A percentile compares a stretch with the other conserved stretches of the same genome.
Evolutionary conservation across 2,113 vertebrate species (phyloP).

Genomic region (Erpornis zantholeuca): DNA sequence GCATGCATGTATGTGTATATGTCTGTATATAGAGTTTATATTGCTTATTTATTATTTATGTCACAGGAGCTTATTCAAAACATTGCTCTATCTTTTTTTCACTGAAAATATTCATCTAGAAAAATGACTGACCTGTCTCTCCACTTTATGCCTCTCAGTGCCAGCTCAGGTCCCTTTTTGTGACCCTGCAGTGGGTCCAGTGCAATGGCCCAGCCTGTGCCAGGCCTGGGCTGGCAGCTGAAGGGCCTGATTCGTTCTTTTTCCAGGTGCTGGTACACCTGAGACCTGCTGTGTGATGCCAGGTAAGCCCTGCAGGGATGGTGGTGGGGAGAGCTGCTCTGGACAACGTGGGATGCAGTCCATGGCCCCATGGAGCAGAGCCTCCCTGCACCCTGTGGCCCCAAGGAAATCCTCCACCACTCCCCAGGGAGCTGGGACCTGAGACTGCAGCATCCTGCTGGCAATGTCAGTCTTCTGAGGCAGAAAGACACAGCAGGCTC

Average conservation of each 20-base stretch:
- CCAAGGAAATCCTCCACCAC: background rate
- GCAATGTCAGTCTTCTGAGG: conserved; percentile 1
- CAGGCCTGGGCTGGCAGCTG: background rate
- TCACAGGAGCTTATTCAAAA: background rate
- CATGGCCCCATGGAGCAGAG: background rate
- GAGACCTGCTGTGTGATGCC: background rate
- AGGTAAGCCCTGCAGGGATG: background rate
- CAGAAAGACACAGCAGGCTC: background rate
- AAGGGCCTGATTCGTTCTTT: background rate
- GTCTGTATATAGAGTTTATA: background rate
- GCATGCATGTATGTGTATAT: background rate
- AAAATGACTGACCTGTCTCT: background rate
- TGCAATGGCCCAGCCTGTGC: background rate
- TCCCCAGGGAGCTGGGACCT: background rate
- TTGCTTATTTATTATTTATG: conserved; percentile 8
- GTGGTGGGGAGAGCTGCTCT: background rate
- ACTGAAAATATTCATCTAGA: background rate
- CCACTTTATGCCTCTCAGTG: background rate
- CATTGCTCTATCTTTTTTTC: background rate
- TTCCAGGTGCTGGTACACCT: background rate
- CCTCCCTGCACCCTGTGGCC: accelerated
- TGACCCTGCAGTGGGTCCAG: background rate
- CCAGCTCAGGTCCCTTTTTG: background rate
- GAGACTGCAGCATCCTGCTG: background rate
- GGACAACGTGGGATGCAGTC: accelerated